A percentile compares a stretch with the other conserved stretches of the same genome.
Conservation (phyloP, 2,113 vertebrate species). For the Drymodes brunneopygia region DNA sequence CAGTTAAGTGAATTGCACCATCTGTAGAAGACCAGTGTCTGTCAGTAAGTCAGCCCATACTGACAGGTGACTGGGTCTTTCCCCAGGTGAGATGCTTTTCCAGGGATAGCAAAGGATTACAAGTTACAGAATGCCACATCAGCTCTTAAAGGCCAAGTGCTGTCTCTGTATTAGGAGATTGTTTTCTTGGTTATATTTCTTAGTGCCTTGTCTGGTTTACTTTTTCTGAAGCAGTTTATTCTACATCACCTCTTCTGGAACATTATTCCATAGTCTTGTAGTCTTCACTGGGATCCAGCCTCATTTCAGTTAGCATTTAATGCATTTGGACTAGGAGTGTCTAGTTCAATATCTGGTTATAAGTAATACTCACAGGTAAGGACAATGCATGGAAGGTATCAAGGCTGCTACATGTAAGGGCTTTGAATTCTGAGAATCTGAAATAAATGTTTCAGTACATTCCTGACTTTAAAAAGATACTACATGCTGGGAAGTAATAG, state of each 20-base stretch:
- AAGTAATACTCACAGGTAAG: not conserved
- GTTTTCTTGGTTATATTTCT: not conserved
- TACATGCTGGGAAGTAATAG: not conserved
- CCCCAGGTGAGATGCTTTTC: not conserved
- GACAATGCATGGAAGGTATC: not conserved
- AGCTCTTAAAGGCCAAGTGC: not conserved
- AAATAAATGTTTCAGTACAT: not conserved
- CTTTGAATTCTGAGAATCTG: not conserved
- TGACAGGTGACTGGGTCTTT: not conserved
- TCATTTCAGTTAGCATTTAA: not conserved
- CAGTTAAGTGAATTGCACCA: not conserved
- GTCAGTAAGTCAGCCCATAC: not conserved
- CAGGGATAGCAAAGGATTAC: not conserved
- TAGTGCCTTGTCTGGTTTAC: not conserved
- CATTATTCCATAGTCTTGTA: not conserved
- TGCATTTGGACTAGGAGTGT: not conserved
- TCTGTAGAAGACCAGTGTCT: not conserved
- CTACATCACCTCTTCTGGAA: not conserved
- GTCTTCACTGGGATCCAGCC: not conserved
- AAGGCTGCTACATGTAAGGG: not conserved
- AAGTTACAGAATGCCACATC: not conserved
- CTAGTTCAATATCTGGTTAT: not conserved
- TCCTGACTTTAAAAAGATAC: not conserved
- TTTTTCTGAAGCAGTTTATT: not conserved
- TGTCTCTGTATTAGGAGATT: not conserved